These are phyloP conservation scores for Pristiophorus japonicus DNA, from an alignment of 2,113 vertebrate genomes.

Conservation along the genomic window DNA sequence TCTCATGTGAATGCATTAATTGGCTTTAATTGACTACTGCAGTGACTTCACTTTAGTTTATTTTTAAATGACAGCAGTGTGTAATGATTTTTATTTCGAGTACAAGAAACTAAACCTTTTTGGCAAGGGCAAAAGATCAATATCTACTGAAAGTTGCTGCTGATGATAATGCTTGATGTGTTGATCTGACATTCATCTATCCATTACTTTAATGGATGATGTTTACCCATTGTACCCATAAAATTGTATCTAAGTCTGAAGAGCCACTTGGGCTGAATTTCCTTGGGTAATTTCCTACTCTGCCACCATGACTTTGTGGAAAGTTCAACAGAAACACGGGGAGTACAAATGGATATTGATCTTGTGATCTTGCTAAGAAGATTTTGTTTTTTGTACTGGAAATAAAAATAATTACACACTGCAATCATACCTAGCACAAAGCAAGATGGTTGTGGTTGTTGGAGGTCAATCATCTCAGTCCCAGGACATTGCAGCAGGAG, in stretches of 20 bases:
- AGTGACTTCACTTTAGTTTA: not conserved
- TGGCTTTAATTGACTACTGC: too few relatives aligned
- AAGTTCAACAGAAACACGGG: not conserved
- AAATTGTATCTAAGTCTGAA: not conserved
- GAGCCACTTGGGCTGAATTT: not conserved
- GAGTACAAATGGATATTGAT: not conserved
- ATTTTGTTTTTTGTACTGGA: not conserved
- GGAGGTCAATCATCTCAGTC: not conserved
- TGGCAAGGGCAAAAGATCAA: not conserved
- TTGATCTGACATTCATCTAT: not conserved
- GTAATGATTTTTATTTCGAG: not conserved
- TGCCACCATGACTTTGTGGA: not conserved
- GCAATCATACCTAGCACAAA: not conserved
- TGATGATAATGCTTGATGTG: not conserved
- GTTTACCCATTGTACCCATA: not conserved
- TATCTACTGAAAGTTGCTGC: not conserved
- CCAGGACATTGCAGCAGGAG: too few relatives aligned
- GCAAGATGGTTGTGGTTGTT: not conserved
- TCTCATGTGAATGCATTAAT: not conserved
- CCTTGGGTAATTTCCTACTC: not conserved
- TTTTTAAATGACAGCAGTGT: not conserved
- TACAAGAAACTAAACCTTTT: not conserved
- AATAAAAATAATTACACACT: not conserved
- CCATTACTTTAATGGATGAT: not conserved
- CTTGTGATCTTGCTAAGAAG: not conserved